phyloP scores from a whole-genome alignment of 2,797 vertebrate genomes.

The Taenioides sp. region DNA sequence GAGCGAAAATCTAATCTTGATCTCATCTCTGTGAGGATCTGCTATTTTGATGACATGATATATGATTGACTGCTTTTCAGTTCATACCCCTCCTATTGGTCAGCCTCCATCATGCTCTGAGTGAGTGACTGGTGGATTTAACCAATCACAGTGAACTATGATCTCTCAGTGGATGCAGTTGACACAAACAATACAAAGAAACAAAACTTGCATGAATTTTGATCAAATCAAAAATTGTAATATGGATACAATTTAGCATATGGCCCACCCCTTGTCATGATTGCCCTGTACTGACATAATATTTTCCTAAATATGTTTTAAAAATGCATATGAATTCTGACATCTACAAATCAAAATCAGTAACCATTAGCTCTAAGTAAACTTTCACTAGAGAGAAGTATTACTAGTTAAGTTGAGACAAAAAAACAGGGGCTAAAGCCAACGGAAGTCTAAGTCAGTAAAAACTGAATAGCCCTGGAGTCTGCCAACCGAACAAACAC shows the following conservation, averaged over 20 bases:
- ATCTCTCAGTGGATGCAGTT: no score
- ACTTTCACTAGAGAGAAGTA: background rate
- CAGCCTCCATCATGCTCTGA: background rate
- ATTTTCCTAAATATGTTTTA: background rate
- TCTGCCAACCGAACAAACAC: conserved; percentile 28
- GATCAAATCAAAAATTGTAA: no score
- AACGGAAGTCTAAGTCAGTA: conserved; percentile 11
- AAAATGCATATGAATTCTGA: background rate
- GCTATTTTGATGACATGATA: no score
- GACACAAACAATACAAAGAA: no score
- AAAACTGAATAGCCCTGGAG: conserved; percentile 25
- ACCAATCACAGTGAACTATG: no score
- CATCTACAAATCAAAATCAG: background rate
- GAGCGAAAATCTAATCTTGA: no score
- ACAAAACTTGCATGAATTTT: no score
- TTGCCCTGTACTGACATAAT: background rate
- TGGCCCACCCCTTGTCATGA: background rate
- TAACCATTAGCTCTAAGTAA: background rate
- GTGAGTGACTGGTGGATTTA: background rate
- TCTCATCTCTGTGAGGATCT: no score
- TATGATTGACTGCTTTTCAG: no score
- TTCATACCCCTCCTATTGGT: no score
- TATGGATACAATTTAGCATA: no score
- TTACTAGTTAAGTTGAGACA: background rate
- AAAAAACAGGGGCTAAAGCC: background rate